phyloP scores from a whole-genome alignment of 2,888 invertebrate species.

The Oscheius sp. region DNA sequence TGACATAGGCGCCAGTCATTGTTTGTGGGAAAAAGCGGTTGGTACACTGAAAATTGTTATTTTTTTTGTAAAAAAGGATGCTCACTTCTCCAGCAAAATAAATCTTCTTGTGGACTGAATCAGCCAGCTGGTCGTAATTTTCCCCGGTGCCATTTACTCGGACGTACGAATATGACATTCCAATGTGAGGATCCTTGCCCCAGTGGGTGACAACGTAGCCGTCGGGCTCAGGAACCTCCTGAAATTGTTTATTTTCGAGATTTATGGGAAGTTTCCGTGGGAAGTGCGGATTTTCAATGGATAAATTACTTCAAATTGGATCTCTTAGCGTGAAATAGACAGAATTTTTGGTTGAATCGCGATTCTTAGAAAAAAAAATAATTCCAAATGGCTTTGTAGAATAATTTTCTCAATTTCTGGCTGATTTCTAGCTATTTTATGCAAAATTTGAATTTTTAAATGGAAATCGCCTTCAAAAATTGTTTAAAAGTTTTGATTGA shows the following conservation, averaged over 20 bases:
- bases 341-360: no score
- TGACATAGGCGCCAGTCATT: conserved; percentile 76
- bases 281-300: no score
- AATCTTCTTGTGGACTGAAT: conserved; percentile 73
- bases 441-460: no score
- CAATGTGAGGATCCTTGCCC: conserved; percentile 73
- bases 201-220: conserved; percentile 75
- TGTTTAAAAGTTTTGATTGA: no score
- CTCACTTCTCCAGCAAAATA: conserved; percentile 77
- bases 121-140: conserved; percentile 74
- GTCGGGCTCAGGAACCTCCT: conserved; percentile 74
- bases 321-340: no score
- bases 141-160: conserved; percentile 74
- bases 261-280: no score
- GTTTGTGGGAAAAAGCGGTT: conserved; percentile 75
- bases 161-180: conserved; percentile 76
- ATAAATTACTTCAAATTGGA: no score
- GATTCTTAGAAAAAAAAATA: no score
- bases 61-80: neutral
- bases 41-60: conserved; percentile 73
- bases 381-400: no score
- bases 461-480: no score
- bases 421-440: no score
- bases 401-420: no score
- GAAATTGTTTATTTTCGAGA: conserved; percentile 38